These are phyloP conservation scores for Chaenodraco wilsoni DNA, from an alignment of 2,797 vertebrate genomes.

Conservation along the genomic window DNA sequence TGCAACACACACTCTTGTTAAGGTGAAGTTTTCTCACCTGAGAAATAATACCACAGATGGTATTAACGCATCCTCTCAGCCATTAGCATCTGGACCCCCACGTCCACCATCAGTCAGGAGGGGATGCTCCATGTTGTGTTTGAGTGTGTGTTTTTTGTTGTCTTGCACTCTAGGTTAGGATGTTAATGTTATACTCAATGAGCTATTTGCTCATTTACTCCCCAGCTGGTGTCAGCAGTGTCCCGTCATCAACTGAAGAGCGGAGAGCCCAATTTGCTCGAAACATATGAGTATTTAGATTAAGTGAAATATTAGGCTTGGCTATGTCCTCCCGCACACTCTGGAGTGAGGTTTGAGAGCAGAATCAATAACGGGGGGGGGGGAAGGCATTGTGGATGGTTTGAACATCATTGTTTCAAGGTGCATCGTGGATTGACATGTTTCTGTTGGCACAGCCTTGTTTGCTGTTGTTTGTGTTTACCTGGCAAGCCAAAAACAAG, in stretches of 20 bases:
- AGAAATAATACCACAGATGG: conserved; percentile 59
- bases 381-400: neutral
- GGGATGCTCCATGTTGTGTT: conserved; percentile 13
- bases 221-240: conserved; percentile 42
- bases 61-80: conserved; percentile 61
- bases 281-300: conserved; percentile 1
- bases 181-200: conserved; percentile 22
- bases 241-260: conserved; percentile 42
- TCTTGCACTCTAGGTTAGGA: conserved; percentile 26
- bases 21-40: conserved; percentile 61
- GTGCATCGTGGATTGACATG: conserved; percentile 1
- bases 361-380: conserved; percentile 17
- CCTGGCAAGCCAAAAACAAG: neutral
- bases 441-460: neutral
- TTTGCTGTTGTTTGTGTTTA: conserved; percentile 14
- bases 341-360: conserved; percentile 12
- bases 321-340: neutral
- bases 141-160: conserved; percentile 22
- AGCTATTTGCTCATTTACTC: conserved; percentile 29
- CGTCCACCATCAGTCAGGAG: conserved; percentile 35
- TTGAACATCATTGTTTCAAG: neutral
- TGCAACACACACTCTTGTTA: conserved; percentile 50
- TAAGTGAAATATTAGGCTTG: conserved; percentile 19
- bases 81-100: conserved; percentile 53
- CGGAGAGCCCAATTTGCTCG: conserved; percentile 19